Conservation (phyloP, 2,113 vertebrate species). For the Antennarius striatus region DNA sequence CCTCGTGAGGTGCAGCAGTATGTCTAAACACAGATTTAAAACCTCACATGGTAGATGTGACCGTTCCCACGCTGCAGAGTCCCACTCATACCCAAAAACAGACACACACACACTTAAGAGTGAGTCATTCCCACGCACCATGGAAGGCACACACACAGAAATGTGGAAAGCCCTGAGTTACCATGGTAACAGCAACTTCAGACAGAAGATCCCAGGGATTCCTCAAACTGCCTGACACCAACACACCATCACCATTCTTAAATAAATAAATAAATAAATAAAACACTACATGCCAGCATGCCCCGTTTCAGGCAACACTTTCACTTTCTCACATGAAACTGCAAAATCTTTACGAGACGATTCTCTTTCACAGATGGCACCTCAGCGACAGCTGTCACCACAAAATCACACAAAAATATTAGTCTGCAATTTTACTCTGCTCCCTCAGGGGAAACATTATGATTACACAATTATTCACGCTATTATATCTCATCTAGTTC, state of each 20-base stretch:
- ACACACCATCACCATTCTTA: conserved; percentile 20
- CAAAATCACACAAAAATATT: background rate
- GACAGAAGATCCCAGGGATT: conserved; percentile 71
- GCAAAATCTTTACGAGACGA: conserved; percentile 19
- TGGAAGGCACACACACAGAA: conserved; percentile 26
- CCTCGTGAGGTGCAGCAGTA: background rate
- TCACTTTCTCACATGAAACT: background rate
- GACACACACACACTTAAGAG: conserved; percentile 17
- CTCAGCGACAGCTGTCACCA: background rate
- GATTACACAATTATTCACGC: conserved; percentile 6
- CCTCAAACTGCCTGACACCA: conserved; percentile 48
- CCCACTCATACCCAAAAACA: conserved; percentile 2
- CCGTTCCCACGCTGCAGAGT: conserved; percentile 22
- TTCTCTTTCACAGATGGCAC: background rate
- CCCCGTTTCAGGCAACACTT: conserved; percentile 32
- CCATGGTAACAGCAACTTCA: conserved; percentile 68
- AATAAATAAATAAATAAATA: conserved; percentile 3
- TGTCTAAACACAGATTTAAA: background rate
- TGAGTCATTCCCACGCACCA: conserved; percentile 31
- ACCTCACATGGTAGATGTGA: background rate
- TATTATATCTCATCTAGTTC: background rate
- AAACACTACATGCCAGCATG: conserved; percentile 19
- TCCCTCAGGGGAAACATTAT: background rate
- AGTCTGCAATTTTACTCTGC: background rate
- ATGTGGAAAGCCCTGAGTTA: conserved; percentile 56